Conservation (phyloP, 1,140 invertebrate genomes). For the Brachionus plicatilis region DNA sequence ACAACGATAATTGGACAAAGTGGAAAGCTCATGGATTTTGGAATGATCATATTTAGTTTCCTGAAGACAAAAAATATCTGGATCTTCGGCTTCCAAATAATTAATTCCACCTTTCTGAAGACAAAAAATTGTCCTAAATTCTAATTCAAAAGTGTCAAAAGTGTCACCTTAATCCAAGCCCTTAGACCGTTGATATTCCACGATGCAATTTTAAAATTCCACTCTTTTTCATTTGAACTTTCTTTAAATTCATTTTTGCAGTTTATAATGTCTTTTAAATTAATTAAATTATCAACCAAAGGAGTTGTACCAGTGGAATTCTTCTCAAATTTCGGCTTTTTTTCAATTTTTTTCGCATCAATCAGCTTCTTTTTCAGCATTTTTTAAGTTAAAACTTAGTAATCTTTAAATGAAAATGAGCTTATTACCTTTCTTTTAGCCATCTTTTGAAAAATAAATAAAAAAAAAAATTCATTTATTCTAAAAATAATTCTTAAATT, state of each 20-base stretch:
- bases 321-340: neutral
- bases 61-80: constrained; percentile 88
- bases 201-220: constrained; percentile 55
- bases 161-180: constrained; percentile 64
- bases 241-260: neutral
- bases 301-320: neutral
- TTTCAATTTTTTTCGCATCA: neutral
- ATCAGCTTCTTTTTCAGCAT: neutral
- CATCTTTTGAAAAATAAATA: neutral
- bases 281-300: neutral
- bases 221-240: constrained; percentile 2
- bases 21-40: constrained; percentile 72
- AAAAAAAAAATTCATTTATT: neutral
- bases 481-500: neutral
- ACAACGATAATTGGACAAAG: neutral
- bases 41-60: constrained; percentile 79
- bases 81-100: constrained; percentile 72
- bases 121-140: neutral
- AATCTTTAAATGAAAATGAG: neutral
- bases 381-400: neutral
- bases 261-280: neutral
- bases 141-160: neutral
- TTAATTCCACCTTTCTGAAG: constrained; percentile 66
- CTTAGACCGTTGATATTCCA: constrained; percentile 96
- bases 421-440: neutral